Evolutionary conservation across 2,113 vertebrate species (phyloP).

Genomic region (Ifrita kowaldi): DNA sequence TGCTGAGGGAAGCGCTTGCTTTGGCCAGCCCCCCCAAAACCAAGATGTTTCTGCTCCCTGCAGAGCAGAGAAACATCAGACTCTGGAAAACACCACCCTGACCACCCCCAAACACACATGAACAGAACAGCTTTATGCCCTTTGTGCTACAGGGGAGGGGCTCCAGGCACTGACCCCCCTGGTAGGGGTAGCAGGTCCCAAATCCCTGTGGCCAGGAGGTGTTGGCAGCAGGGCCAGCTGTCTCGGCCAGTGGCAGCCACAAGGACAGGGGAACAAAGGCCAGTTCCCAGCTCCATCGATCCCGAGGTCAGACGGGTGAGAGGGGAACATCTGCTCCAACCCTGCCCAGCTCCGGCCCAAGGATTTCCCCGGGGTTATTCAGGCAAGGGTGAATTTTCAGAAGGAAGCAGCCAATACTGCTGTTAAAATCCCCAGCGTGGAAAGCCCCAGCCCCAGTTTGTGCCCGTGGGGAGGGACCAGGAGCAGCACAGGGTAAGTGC

Average conservation of each 20-base stretch:
- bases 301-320: neutral
- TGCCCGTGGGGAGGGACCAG: neutral
- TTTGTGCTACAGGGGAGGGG: neutral
- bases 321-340: neutral
- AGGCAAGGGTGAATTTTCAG: neutral
- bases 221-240: neutral
- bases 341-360: neutral
- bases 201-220: neutral
- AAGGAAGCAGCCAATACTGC: neutral
- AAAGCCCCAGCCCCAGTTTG: neutral
- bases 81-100: neutral
- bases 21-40: neutral
- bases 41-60: neutral
- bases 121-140: accelerated
- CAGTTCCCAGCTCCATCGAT: neutral
- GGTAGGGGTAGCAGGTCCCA: neutral
- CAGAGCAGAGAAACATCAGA: neutral
- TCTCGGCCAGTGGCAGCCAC: neutral
- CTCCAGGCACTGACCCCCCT: accelerated
- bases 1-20: accelerated
- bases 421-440: neutral
- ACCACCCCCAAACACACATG: neutral
- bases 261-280: neutral
- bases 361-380: neutral
- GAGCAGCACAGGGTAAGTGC: neutral